These are phyloP conservation scores for Zalophus californianus DNA, from an alignment of 2,797 vertebrate species.

Conservation along the genomic window DNA sequence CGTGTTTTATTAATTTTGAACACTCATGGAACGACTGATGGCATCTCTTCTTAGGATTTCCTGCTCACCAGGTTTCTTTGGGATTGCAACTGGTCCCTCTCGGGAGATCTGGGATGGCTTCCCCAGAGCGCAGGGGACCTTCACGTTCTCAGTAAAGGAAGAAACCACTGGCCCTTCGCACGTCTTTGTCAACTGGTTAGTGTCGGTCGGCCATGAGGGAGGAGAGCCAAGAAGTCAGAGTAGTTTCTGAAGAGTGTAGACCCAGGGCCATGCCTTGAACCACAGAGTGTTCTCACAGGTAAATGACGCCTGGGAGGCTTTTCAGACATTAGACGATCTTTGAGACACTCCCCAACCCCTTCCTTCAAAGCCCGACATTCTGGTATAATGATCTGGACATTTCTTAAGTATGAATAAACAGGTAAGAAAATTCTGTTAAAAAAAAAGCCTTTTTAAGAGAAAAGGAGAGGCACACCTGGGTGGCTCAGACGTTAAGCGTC, in stretches of 20 bases:
- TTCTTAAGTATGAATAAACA: background rate
- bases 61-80: background rate
- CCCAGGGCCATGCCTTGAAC: background rate
- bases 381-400: background rate
- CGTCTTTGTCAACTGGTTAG: background rate
- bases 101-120: no score
- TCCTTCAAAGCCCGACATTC: background rate
- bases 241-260: background rate
- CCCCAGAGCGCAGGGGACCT: background rate
- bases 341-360: background rate
- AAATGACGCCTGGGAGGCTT: background rate
- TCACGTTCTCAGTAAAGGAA: background rate
- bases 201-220: background rate
- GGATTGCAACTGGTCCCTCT: background rate
- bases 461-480: no score
- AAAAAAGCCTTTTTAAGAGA: background rate
- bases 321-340: background rate
- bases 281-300: background rate
- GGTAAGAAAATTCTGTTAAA: background rate
- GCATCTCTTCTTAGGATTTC: background rate
- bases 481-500: no score
- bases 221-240: background rate
- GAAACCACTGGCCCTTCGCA: background rate
- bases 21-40: background rate
- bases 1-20: background rate